phyloP scores from a whole-genome alignment of 2,888 invertebrate species.

The Amphiduros pacificus region DNA sequence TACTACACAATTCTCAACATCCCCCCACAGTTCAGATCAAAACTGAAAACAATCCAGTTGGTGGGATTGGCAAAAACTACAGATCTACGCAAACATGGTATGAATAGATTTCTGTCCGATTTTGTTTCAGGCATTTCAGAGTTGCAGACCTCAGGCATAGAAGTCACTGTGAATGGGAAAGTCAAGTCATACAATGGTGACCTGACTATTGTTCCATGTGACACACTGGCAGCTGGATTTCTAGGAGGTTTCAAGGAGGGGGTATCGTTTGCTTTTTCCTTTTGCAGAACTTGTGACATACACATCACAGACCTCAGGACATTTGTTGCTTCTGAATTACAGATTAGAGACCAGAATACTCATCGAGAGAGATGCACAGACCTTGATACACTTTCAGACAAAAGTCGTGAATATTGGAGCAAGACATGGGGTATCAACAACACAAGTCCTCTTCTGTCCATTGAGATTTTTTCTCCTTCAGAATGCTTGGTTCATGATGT shows the following conservation, averaged over 20 bases:
- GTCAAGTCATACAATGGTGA: constrained; percentile 14
- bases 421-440: constrained; percentile 25
- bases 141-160: background rate
- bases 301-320: background rate
- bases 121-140: background rate
- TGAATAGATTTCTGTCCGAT: background rate
- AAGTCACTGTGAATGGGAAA: background rate
- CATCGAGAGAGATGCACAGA: constrained; percentile 11
- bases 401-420: constrained; percentile 15
- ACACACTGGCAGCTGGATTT: constrained; percentile 21
- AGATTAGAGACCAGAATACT: constrained; percentile 2
- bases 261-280: constrained; percentile 18
- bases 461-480: constrained; percentile 6
- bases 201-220: constrained; percentile 18
- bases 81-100: constrained; percentile 3
- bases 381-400: constrained; percentile 2
- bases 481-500: constrained; percentile 18
- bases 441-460: constrained; percentile 7
- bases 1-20: constrained; percentile 22
- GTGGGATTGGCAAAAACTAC: constrained; percentile 9
- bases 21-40: constrained; percentile 19
- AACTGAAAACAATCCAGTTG: constrained; percentile 19
- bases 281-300: constrained; percentile 17
- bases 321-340: constrained; percentile 4
- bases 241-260: constrained; percentile 24